Conservation (phyloP, 2,113 vertebrate genomes). For the Neofelis nebulosa region DNA sequence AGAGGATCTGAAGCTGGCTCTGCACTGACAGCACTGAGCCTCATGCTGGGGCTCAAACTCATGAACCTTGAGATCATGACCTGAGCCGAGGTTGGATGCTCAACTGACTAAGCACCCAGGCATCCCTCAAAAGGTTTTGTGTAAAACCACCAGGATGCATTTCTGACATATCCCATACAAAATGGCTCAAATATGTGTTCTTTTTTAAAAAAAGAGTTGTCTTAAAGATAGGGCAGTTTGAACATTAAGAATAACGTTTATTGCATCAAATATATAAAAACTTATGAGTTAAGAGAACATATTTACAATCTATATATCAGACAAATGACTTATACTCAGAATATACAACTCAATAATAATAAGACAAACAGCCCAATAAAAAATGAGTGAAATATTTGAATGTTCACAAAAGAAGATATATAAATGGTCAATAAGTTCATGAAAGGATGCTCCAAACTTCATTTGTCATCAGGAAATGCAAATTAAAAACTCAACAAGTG, state of each 20-base stretch:
- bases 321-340: neutral
- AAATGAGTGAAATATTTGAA: constrained; percentile 1
- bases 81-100: too few relatives aligned
- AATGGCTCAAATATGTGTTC: neutral
- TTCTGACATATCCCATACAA: neutral
- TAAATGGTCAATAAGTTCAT: neutral
- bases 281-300: neutral
- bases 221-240: neutral
- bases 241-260: neutral
- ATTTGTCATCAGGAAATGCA: neutral
- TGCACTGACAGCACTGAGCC: too few relatives aligned
- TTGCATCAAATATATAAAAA: neutral
- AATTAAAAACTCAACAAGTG: neutral
- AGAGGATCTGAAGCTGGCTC: too few relatives aligned
- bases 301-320: neutral
- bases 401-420: neutral
- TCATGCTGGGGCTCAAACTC: too few relatives aligned
- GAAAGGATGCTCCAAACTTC: neutral
- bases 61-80: too few relatives aligned
- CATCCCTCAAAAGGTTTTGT: neutral
- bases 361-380: neutral
- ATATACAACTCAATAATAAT: neutral
- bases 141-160: neutral
- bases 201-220: neutral
- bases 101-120: too few relatives aligned